Evolutionary conservation across 2,888 invertebrate species (phyloP), one percentile per base, ranked within the genome.

Genomic region (Drosophila algonquin): DNA sequence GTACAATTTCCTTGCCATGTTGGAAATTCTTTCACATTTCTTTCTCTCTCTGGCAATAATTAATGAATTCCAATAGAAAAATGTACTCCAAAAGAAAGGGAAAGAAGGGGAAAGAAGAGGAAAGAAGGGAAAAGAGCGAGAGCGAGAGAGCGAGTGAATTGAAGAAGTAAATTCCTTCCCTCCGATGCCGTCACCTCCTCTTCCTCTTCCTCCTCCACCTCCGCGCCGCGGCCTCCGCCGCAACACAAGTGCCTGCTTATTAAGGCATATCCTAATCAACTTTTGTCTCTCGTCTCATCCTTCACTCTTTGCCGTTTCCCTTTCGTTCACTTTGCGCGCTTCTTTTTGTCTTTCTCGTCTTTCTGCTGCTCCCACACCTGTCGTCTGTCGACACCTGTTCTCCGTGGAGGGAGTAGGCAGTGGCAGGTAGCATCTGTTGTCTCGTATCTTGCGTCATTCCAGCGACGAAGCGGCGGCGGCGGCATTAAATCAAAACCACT

Each of bases 401-500:
- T 68, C 53, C 14, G 0, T 14, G 40, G 40, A 40, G n/a, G 14
- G 40, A n/a, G 12, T 47, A 16, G 21, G 21, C 21, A 21, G 65
- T 55, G 16, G 55, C 18, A 30, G 54, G 53, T 56, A 50, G 61
- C 68, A 85, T 75, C 87, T 74, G 74, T 55, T 74, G 40, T 40
- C 2, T 7, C 7, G n/a, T 74, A 69, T 74, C 69, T 74, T 74
- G 75, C 74, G 63, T 74, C 74, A 63, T 55, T 56, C 45, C 35
- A 24, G 21, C 45, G 58, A 44, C 54, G 16, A 78, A 40, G 40
- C 7, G 3, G 3, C 21, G 21, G 0, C 35, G 35, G 76, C 79
- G 63, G 58, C 70, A 78, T 87, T 87, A 87, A 83, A 83, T 83
- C 83, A 83, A 84, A 83, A 84, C 85, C 83, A 83, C 85, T 83